Conservation (phyloP, 2,888 invertebrate species). For the Pachymerium ferrugineum region DNA sequence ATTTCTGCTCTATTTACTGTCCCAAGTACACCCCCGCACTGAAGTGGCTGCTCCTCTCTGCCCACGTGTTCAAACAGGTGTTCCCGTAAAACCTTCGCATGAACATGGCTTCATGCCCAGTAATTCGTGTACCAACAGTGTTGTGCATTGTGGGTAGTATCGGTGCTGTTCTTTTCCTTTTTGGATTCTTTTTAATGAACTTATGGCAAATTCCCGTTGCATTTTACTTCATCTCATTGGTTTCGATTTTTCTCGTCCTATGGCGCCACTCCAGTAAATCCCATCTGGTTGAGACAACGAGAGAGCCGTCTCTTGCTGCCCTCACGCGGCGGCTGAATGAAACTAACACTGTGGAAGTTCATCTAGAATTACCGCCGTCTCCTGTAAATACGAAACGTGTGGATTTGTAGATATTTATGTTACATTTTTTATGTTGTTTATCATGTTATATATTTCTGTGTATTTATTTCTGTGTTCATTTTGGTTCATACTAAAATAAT, state of each 20-base stretch:
- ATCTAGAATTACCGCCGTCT: conserved; percentile 1
- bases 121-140: not conserved
- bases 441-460: not conserved
- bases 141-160: not conserved
- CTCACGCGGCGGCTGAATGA: not conserved
- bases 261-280: not conserved
- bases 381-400: not conserved
- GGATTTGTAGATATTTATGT: not conserved
- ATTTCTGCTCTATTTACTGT: not conserved
- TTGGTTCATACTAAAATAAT: no score
- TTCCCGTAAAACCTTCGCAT: not conserved
- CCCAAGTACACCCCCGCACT: not conserved
- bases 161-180: not conserved
- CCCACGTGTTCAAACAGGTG: not conserved
- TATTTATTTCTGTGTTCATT: not conserved
- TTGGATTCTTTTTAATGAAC: not conserved
- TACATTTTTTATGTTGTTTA: not conserved
- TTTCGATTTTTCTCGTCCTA: not conserved
- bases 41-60: not conserved
- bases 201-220: not conserved
- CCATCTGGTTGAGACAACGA: not conserved
- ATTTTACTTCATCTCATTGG: not conserved
- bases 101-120: not conserved
- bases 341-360: not conserved
- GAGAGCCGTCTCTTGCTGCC: not conserved